Evolutionary conservation across 2,113 vertebrate genomes (phyloP).

Genomic region (Salminus brasiliensis): DNA sequence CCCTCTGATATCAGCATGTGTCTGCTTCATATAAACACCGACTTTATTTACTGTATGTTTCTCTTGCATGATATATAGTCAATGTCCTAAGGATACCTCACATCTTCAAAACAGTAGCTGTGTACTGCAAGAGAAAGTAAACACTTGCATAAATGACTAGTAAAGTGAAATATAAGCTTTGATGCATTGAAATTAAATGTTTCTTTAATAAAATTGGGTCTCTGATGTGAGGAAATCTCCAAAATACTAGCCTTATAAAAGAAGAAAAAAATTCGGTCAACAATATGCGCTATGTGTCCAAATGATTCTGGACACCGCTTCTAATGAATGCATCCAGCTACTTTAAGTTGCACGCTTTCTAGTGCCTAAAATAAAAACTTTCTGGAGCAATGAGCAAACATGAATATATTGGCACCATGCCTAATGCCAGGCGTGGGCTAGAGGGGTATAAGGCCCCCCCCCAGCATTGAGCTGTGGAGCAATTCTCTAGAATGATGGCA

Average conservation of each 20-base stretch:
- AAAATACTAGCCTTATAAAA: neutral
- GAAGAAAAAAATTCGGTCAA: neutral
- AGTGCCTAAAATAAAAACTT: too few species aligned
- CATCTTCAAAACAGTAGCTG: neutral
- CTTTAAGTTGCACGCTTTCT: too few species aligned
- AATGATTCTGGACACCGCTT: too few species aligned
- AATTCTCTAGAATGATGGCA: too few species aligned
- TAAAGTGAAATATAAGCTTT: neutral
- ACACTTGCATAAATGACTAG: neutral
- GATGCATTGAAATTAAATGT: conserved; percentile 22
- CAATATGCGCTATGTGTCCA: too few species aligned
- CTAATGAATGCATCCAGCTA: too few species aligned
- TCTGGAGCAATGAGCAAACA: too few species aligned
- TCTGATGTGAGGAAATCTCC: neutral
- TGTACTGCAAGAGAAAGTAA: neutral
- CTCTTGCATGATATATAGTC: neutral
- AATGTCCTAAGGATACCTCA: neutral
- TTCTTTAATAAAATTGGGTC: neutral
- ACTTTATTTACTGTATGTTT: neutral
- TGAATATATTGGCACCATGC: too few species aligned
- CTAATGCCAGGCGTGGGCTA: too few species aligned
- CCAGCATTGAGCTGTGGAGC: too few species aligned
- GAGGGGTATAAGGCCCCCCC: too few species aligned
- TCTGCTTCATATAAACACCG: conserved; percentile 10
- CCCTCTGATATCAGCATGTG: conserved; percentile 29